A percentile compares a stretch with the other conserved stretches of the same genome.
These are phyloP conservation scores for Somateria mollissima DNA, from an alignment of 2,797 vertebrate species.

Conservation along the genomic window DNA sequence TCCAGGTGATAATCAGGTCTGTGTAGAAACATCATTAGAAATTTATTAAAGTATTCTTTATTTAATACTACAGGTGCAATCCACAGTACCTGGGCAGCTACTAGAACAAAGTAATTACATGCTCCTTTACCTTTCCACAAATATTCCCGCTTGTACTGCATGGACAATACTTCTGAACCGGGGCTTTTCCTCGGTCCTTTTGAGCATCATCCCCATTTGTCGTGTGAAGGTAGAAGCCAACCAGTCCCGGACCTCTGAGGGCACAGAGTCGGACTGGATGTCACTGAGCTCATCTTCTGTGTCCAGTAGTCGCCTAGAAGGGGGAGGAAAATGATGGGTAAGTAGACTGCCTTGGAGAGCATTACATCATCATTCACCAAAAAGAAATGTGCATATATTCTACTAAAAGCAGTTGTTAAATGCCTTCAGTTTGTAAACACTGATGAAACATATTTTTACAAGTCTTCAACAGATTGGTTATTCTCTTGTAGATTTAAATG, in stretches of 20 bases:
- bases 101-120: neutral
- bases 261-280: conserved; percentile 91
- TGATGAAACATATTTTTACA: neutral
- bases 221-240: conserved; percentile 94
- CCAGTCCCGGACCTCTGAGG: conserved; percentile 96
- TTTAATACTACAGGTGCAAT: neutral
- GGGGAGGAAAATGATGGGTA: neutral
- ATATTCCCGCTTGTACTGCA: conserved; percentile 95
- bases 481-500: neutral
- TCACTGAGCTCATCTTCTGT: conserved; percentile 93
- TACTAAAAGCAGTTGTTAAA: neutral
- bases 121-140: conserved; percentile 90
- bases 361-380: neutral
- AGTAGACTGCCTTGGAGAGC: neutral
- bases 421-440: neutral
- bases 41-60: neutral
- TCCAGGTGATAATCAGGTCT: neutral
- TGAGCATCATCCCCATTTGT: conserved; percentile 90
- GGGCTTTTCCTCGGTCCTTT: conserved; percentile 89
- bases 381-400: neutral
- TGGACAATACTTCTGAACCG: conserved; percentile 95
- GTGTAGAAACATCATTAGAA: neutral
- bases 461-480: neutral
- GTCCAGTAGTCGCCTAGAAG: conserved; percentile 85
- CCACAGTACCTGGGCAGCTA: neutral